Percentiles rank a stretch among this genome's conserved stretches.
Conservation (phyloP, 2,797 vertebrate species). For the Acipenser transmontanus region DNA sequence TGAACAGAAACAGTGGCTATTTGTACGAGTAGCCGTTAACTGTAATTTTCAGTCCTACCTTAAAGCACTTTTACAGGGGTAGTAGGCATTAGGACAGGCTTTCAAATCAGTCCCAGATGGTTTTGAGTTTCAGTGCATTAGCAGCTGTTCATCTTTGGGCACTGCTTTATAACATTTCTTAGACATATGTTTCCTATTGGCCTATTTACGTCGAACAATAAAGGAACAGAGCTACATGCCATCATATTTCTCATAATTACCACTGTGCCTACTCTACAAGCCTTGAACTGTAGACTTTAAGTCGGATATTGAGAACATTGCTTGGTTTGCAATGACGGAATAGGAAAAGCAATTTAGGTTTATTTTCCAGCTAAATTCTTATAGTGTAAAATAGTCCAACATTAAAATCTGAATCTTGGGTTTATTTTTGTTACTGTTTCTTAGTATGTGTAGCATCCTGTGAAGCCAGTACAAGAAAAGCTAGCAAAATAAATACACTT, state of each 20-base stretch:
- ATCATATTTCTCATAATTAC: constrained; percentile 11
- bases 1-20: too few species aligned
- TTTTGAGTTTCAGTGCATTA: constrained; percentile 6
- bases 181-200: constrained; percentile 10
- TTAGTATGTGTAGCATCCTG: too few species aligned
- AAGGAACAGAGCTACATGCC: not conserved
- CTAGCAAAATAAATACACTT: too few species aligned
- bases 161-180: constrained; percentile 1
- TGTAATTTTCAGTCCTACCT: not conserved
- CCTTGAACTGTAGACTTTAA: not conserved
- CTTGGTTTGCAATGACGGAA: not conserved
- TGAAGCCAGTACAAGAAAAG: too few species aligned
- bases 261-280: not conserved
- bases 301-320: not conserved
- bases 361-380: too few species aligned
- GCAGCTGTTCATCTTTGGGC: constrained; percentile 10
- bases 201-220: constrained; percentile 9
- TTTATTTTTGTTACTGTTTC: too few species aligned
- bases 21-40: too few species aligned
- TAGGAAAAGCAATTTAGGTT: not conserved
- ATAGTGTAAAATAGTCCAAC: too few species aligned
- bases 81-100: constrained; percentile 8
- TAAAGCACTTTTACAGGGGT: not conserved
- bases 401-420: too few species aligned
- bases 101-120: constrained; percentile 5